A percentile compares a stretch with the other conserved stretches of the same genome.
phyloP scores from a whole-genome alignment of 2,888 invertebrate genomes.

The Notodonta ziczac region DNA sequence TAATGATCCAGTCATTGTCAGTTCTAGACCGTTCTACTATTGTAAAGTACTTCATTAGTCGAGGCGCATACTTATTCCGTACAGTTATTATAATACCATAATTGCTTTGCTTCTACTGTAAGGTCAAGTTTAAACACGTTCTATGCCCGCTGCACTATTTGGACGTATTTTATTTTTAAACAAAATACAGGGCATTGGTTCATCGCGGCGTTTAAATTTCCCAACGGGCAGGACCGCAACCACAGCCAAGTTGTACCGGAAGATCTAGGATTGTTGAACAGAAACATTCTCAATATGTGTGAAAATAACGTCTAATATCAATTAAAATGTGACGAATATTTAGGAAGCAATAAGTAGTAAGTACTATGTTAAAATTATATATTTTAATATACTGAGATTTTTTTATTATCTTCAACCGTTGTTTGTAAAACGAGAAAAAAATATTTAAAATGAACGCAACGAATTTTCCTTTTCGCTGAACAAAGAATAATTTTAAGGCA shows the following conservation, averaged over 20 bases:
- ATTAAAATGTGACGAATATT: neutral
- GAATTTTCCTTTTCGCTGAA: neutral
- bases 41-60: neutral
- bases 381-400: too few relatives aligned
- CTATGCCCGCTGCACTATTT: neutral
- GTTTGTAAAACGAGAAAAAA: too few relatives aligned
- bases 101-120: neutral
- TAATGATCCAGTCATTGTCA: too few relatives aligned
- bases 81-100: too few relatives aligned
- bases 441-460: neutral
- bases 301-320: neutral
- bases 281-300: neutral
- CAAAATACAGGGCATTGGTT: neutral
- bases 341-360: neutral
- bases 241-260: neutral
- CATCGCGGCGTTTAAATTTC: slow-evolving; percentile 2
- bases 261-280: neutral
- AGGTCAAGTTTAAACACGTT: neutral
- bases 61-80: too few relatives aligned
- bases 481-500: neutral
- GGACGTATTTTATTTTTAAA: neutral
- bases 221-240: slow-evolving; percentile 1
- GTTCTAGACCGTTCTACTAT: neutral
- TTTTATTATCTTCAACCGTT: too few relatives aligned
- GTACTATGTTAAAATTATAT: too few relatives aligned